phyloP scores from a whole-genome alignment of 2,797 vertebrate species.

The Brotogeris chrysoptera region DNA sequence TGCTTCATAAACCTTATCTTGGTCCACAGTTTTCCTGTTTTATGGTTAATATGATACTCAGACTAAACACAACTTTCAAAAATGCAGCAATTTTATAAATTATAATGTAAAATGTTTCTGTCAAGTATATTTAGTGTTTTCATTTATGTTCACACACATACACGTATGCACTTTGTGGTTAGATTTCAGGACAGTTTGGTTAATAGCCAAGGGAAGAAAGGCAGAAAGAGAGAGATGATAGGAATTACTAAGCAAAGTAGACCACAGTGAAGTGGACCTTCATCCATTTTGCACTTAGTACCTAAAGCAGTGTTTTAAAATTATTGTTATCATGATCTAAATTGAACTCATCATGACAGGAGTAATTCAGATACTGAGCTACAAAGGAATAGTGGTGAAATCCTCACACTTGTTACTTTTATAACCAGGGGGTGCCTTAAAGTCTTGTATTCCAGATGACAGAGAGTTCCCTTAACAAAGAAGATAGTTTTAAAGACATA shows the following conservation, averaged over 20 bases:
- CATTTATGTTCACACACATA: slow-evolving; percentile 8
- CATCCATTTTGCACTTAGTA: neutral
- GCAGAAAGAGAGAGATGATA: neutral
- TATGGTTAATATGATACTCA: slow-evolving; percentile 51
- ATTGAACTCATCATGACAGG: neutral
- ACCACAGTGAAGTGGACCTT: neutral
- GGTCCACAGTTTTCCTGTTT: slow-evolving; percentile 53
- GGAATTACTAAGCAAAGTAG: neutral
- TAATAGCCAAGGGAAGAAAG: neutral
- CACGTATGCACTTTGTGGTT: neutral
- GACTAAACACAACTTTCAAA: slow-evolving; percentile 37
- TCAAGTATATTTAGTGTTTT: slow-evolving; percentile 12
- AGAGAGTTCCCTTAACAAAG: neutral
- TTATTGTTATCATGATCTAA: neutral
- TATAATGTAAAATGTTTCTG: slow-evolving; percentile 35
- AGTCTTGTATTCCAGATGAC: neutral
- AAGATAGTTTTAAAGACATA: neutral
- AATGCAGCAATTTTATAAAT: slow-evolving; percentile 39
- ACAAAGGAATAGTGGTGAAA: neutral
- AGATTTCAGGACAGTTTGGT: slow-evolving; percentile 22
- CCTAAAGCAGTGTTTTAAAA: neutral
- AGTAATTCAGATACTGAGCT: neutral
- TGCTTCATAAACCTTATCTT: slow-evolving; percentile 46
- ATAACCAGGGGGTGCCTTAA: neutral
- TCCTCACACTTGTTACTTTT: neutral